Evolutionary conservation across 2,797 vertebrate species (phyloP), one percentile per base, ranked within the genome.

Genomic region (Lutjanus campechanus): DNA sequence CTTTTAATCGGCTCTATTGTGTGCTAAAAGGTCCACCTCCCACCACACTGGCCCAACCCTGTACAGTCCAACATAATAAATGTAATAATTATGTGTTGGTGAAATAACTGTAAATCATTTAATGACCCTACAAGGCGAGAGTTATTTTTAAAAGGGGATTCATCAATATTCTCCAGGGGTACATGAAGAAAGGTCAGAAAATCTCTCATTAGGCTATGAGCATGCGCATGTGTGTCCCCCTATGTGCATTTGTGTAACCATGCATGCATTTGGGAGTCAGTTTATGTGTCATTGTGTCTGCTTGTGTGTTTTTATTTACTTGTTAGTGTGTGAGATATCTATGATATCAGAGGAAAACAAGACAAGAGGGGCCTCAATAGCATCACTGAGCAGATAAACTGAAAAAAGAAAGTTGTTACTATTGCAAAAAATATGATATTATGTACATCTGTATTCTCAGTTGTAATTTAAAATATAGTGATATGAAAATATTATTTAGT

Each of bases 31-130:
- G 85, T 84, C 86, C 87, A 85, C 82, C 85, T 85, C 72, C 69
- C 73, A 69, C 76, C 67, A 79, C 80, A 89, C 73, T 81, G 83
- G 84, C 76, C 66, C 82, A 81, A 88, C 77, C 76, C 82, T 75
- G 69, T 82, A 88, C 85, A 89, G 85, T 86, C 84, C 82, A 81
- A 84, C 83, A 92, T 94, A 93, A 95, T 94, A 92, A 94, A 95
- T 92, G 88, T 86, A 95, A 95, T 94, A 94, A 95, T 95, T 93
- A 93, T 85, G 90, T 88, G 83, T 86, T 89, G 81, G 78, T 94
- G 92, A 94, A 93, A 94, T 94, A 92, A 95, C 93, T 92, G 94
- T 95, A 93, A 95, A 95, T 95, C 93, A 95, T 93, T 94, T 92
- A 95, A 93, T 94, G 92, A 93, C 93, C 93, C 92, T 92, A 93